Percentiles rank a stretch among this genome's conserved stretches.
phyloP scores from a whole-genome alignment of 2,113 vertebrate species.

The Channa argus region DNA sequence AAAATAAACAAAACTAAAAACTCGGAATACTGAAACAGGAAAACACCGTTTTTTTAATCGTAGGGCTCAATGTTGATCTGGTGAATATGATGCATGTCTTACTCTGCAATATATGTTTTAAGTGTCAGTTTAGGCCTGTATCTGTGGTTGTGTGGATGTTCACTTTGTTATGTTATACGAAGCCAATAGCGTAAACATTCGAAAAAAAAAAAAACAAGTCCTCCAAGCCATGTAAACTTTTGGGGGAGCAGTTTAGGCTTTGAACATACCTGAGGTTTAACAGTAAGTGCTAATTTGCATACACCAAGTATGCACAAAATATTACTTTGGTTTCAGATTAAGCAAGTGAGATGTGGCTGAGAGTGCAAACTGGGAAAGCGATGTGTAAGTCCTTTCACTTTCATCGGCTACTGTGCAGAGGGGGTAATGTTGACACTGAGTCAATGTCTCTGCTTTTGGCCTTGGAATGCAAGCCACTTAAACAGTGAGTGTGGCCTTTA shows the following conservation, averaged over 20 bases:
- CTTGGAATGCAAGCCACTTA: conserved; percentile 19
- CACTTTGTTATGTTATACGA: conserved; percentile 19
- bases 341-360: conserved; percentile 31
- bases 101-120: conserved; percentile 4
- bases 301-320: conserved; percentile 59
- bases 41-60: no score
- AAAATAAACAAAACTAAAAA: conserved; percentile 13
- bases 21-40: conserved; percentile 11
- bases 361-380: background rate
- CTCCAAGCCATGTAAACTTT: conserved; percentile 9
- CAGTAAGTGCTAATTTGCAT: conserved; percentile 64
- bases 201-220: conserved; percentile 7
- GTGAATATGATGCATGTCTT: conserved; percentile 8
- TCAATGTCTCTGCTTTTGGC: conserved; percentile 30
- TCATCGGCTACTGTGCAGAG: conserved; percentile 17
- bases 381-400: conserved; percentile 22
- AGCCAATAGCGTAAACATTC: conserved; percentile 5
- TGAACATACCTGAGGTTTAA: conserved; percentile 77
- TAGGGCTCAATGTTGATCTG: no score
- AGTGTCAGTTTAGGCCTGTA: conserved; percentile 22
- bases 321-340: conserved; percentile 43
- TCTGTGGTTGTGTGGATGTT: conserved; percentile 20
- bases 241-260: conserved; percentile 44
- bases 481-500: conserved; percentile 23
- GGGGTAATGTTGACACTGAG: conserved; percentile 27